Base-by-base conservation (phyloP, 2,797 vertebrate species). In the Malurus leucopterus region DNA sequence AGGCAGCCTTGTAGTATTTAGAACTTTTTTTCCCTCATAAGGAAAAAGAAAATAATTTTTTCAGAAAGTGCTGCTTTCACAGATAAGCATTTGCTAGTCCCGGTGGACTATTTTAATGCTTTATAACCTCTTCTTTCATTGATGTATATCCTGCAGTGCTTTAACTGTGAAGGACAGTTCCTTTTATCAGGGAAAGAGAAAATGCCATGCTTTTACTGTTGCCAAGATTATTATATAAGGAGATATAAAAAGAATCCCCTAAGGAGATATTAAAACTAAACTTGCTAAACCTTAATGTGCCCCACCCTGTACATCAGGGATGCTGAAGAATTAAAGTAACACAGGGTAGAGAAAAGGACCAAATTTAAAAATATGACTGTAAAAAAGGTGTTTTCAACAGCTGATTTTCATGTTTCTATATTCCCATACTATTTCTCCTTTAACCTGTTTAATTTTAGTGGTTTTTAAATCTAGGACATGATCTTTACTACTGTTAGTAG, bases 141-240 rank as follows among this genome's bases (percentile, higher is more conserved):
- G 63, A 57, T 75, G 24, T 57, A 59, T 50, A 50, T 70, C 54
- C 53, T 76, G 67, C 46, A 91, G 26, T 3, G 3, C 53, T 92
- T 13, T 72, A 73, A 49, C 49, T 76, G 27, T 43, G 46, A 90
- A 90, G 82, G 73, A 83, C 63, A 51, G 23, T 67, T 93, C 21
- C 40, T 89, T 87, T 89, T 64, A 49, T n/a, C 32, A 44, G 26
- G 65, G 34, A 78, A 91, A 54, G 53, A 80, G 49, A 92, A 92
- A 75, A 72, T 79, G 46, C 21, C 53, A 26, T 59, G 30, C 43
- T 80, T 92, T 81, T 80, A 36, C 43, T 78, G n/a, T 84, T 90
- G 85, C 73, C 63, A 81, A 63, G 73, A 78, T 90, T 62, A 61
- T 92, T 91, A 75, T 72, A 40, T 84, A 86, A 88, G 59, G 27